These are phyloP conservation scores for Melanerpes aurifrons DNA, from an alignment of 2,113 vertebrate species.

Conservation along the genomic window DNA sequence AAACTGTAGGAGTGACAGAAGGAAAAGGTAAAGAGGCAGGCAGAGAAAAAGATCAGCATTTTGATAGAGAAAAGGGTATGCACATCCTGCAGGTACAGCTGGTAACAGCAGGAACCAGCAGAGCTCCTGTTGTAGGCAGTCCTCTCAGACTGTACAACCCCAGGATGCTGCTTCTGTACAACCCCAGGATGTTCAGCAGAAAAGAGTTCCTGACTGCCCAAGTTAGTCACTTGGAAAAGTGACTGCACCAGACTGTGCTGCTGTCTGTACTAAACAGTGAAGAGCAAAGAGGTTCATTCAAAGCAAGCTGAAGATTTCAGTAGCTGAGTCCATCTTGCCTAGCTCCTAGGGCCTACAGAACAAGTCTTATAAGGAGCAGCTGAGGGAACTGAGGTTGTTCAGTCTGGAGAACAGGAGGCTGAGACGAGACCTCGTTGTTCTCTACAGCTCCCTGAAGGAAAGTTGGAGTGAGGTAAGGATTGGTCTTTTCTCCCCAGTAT, in stretches of 20 bases:
- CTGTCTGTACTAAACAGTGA: not conserved
- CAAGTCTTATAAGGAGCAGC: too few relatives aligned
- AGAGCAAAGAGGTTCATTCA: not conserved
- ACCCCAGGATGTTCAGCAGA: not conserved
- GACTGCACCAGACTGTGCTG: not conserved
- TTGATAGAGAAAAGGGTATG: not conserved
- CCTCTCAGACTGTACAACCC: not conserved
- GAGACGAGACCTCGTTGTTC: too few relatives aligned
- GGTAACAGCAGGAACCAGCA: not conserved
- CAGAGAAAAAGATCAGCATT: not conserved
- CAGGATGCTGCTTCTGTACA: not conserved
- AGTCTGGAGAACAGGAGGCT: too few relatives aligned
- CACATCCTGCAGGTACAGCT: not conserved
- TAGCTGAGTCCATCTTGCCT: not conserved
- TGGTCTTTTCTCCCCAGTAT: too few relatives aligned
- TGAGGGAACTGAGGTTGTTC: too few relatives aligned
- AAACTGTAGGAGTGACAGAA: constrained; percentile 51
- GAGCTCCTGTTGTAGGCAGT: not conserved
- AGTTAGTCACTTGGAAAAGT: not conserved
- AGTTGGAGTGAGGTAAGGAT: too few relatives aligned
- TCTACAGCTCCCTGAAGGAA: too few relatives aligned
- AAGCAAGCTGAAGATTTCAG: not conserved
- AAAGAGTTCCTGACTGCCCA: not conserved
- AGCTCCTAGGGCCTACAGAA: not conserved
- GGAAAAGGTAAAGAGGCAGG: constrained; percentile 36